Evolutionary conservation across 2,888 invertebrate genomes (phyloP).

Genomic region (Hydrotaea cyrtoneurina): DNA sequence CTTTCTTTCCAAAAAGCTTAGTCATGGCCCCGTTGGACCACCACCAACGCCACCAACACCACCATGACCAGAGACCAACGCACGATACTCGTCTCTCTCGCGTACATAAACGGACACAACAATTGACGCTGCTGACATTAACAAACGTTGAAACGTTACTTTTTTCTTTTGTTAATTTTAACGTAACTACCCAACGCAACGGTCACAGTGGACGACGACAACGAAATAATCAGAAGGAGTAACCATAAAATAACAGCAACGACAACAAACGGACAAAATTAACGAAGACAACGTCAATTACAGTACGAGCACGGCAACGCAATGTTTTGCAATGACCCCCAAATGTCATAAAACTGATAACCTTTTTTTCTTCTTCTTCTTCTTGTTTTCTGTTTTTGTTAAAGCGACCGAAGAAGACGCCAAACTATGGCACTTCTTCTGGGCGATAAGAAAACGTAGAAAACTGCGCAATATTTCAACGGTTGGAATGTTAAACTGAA

Average conservation of each 20-base stretch:
- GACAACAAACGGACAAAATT: not conserved
- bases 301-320: not conserved
- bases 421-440: conserved; percentile 25
- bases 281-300: conserved; percentile 4
- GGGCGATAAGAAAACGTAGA: not conserved
- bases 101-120: conserved; percentile 3
- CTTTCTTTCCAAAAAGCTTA: conserved; percentile 6
- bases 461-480: not conserved
- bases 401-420: conserved; percentile 14
- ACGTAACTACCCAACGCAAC: not conserved
- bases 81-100: conserved; percentile 16
- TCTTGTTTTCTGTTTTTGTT: no score
- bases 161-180: conserved; percentile 5
- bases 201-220: not conserved
- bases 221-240: not conserved
- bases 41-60: no score
- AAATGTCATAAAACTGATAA: conserved; percentile 63
- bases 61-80: not conserved
- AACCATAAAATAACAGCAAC: not conserved
- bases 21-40: conserved; percentile 8
- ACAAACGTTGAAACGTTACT: conserved; percentile 20
- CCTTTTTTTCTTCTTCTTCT: no score
- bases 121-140: conserved; percentile 37
- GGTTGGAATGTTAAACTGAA: not conserved
- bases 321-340: conserved; percentile 50